phyloP scores from a whole-genome alignment of 2,113 vertebrate species.

The Thermophis baileyi region DNA sequence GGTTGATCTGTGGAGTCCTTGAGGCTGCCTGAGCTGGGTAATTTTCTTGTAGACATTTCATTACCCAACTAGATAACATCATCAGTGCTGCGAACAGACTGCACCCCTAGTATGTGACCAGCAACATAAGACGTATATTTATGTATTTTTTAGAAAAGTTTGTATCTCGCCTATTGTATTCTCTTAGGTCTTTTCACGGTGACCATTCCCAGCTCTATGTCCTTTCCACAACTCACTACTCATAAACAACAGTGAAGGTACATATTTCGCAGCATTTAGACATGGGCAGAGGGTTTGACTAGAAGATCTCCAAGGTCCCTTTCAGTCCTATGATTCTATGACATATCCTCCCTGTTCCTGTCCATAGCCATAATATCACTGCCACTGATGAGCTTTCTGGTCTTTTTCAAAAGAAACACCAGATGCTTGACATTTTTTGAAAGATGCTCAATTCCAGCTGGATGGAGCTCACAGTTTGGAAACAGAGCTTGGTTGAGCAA shows the following conservation, averaged over 20 bases:
- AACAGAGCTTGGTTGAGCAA: not conserved
- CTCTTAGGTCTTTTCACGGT: not conserved
- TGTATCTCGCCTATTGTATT: not conserved
- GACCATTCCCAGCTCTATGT: not conserved
- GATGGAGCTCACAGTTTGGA: not conserved
- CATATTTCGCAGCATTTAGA: not conserved
- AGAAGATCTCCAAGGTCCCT: not conserved
- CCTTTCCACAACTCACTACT: not conserved
- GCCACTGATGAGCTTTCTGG: not conserved
- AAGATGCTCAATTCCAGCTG: not conserved
- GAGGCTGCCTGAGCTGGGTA: not conserved
- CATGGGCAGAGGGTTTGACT: not conserved
- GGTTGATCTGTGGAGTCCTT: not conserved
- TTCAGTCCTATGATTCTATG: not conserved
- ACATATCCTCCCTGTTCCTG: not conserved
- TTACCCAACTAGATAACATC: not conserved
- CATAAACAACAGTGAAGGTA: not conserved
- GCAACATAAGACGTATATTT: not conserved
- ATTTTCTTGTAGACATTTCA: not conserved
- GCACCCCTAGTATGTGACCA: not conserved
- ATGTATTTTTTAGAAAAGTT: not conserved
- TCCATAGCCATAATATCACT: not conserved
- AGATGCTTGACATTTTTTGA: not conserved
- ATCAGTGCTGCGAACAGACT: not conserved
- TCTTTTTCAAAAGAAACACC: not conserved